Evolutionary conservation across 2,888 invertebrate species (phyloP), one percentile per base, ranked within the genome.

Genomic region (Callyntrura sp.): DNA sequence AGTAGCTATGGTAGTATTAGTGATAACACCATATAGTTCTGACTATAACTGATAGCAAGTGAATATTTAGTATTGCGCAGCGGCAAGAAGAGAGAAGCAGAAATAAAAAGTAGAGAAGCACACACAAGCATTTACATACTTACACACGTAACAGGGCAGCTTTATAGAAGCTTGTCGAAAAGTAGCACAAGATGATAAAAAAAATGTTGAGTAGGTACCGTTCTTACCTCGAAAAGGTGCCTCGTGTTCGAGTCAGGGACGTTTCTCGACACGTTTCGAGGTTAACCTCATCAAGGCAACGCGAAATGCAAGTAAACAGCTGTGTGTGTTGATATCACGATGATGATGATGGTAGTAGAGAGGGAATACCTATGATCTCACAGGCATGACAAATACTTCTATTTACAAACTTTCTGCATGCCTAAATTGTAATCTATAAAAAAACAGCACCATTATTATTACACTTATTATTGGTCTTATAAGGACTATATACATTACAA

Each of bases 201-300:
- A 35, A 78, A 79, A 79, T 60, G 79, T 79, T 79, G 79, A 57
- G 57, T 84, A 73, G 84, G 87, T 57, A 87, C 70, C 12, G 68
- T 20, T 25, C 20, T 88, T 51, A 35, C 88, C 88, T 88, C 88
- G 68, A 88, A 62, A 84, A 85, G 78, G 88, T 81, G 60, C 86
- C 85, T 90, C 90, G 90, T 90, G 90, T 35, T 20, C 90, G 78
- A 90, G 90, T 90, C 90, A 90, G 90, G 90, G 90, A 90, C 90
- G 90, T 90, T 90, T 90, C 90, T 90, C 90, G 90, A 90, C 90
- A 90, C 90, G 90, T 90, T 90, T 86, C 90, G 90, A 90, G 90
- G 90, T 90, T 90, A 86, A 57, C 81, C 43, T 55, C 35, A 73
- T 79, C 82, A 88, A 81, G 60, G 73, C 76, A 65, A 65, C 45